Evolutionary conservation across 2,888 invertebrate species (phyloP).

Genomic region (Zootermopsis nevadensis): DNA sequence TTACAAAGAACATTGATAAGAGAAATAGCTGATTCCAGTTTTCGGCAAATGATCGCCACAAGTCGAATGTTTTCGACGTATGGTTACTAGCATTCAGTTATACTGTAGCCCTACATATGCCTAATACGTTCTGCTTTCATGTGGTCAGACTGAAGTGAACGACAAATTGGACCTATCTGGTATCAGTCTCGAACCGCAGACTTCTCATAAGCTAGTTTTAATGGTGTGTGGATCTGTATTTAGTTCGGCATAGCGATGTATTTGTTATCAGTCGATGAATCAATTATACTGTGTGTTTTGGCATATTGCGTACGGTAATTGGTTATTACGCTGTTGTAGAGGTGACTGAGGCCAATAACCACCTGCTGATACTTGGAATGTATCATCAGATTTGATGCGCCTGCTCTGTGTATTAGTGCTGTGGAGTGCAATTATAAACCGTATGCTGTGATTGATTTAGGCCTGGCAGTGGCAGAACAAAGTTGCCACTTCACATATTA

Average conservation of each 20-base stretch:
- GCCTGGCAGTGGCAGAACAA: neutral
- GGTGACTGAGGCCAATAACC: constrained; percentile 8
- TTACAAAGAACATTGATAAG: too few species aligned
- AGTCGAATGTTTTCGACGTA: too few species aligned
- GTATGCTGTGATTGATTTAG: neutral
- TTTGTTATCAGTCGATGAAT: neutral
- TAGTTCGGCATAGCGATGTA: neutral
- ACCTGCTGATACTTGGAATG: neutral
- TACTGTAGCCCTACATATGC: too few species aligned
- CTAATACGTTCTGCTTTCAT: too few species aligned
- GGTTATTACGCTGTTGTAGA: neutral
- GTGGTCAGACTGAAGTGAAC: too few species aligned
- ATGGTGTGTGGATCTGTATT: neutral
- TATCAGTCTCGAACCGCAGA: too few species aligned
- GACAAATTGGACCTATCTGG: too few species aligned
- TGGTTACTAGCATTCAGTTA: too few species aligned
- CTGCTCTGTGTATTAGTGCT: neutral
- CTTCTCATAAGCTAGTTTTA: too few species aligned
- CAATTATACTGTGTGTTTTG: constrained; percentile 10
- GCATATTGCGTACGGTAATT: neutral
- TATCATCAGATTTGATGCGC: neutral
- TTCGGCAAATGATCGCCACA: too few species aligned
- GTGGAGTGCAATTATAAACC: neutral
- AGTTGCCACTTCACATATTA: neutral
- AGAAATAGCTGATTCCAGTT: too few species aligned